Conservation (phyloP, 2,888 invertebrate species). For the Drosophila merina region DNA sequence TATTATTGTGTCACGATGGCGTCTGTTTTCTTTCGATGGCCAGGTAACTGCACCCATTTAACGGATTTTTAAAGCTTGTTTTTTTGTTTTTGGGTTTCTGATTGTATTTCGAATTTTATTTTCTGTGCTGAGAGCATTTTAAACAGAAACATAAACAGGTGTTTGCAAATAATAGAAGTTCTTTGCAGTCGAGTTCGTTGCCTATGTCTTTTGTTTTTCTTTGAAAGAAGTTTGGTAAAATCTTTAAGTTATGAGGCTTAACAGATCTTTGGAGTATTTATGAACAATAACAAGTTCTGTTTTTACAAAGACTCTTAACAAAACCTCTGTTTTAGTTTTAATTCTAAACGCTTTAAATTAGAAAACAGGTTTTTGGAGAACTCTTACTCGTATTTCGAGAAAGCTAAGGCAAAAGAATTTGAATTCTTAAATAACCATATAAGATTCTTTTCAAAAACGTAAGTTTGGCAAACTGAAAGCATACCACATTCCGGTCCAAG, state of each 20-base stretch:
- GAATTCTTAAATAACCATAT: too few relatives aligned
- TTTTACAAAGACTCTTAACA: constrained; percentile 17
- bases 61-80: constrained; percentile 72
- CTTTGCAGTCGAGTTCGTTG: constrained; percentile 55
- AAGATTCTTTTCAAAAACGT: too few relatives aligned
- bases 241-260: neutral
- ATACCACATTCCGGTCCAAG: constrained; percentile 33
- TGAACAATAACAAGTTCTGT: too few relatives aligned
- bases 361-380: too few relatives aligned
- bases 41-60: constrained; percentile 67
- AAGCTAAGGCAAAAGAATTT: neutral
- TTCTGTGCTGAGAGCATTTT: neutral
- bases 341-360: too few relatives aligned
- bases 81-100: constrained; percentile 18
- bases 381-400: too few relatives aligned
- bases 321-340: neutral
- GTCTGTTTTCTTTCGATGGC: constrained; percentile 37
- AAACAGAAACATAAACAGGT: neutral
- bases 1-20: constrained; percentile 52
- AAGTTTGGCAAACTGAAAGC: constrained; percentile 3
- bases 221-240: neutral
- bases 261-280: neutral
- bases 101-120: constrained; percentile 5
- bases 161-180: neutral
- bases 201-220: constrained; percentile 78